Evolutionary conservation across 1,140 invertebrate genomes (phyloP).

Genomic region (Zophobas atratus): DNA sequence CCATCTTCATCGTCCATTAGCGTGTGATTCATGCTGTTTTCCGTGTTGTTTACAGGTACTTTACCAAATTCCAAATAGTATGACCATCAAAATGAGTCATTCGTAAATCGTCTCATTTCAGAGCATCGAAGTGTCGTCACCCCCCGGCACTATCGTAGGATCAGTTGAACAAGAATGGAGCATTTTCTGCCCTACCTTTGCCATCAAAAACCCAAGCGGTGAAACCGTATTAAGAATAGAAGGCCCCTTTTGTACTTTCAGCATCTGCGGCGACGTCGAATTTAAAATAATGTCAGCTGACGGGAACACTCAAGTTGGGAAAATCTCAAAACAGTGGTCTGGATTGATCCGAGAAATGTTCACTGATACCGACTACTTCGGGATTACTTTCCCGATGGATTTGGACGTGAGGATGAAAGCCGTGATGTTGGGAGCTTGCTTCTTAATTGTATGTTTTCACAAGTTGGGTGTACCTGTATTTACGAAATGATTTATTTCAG

Average conservation of each 20-base stretch:
- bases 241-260: conserved; percentile 87
- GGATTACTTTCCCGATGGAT: conserved; percentile 75
- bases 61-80: neutral
- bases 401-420: conserved; percentile 76
- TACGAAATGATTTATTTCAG: conserved; percentile 55
- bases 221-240: conserved; percentile 86
- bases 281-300: conserved; percentile 75
- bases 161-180: conserved; percentile 90
- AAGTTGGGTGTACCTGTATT: neutral
- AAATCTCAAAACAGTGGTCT: conserved; percentile 75
- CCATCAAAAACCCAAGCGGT: conserved; percentile 83
- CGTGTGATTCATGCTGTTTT: conserved; percentile 85
- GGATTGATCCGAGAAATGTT: conserved; percentile 73
- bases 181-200: conserved; percentile 83
- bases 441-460: conserved; percentile 66
- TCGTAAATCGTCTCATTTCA: conserved; percentile 58
- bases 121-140: conserved; percentile 81
- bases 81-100: neutral
- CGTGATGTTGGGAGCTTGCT: conserved; percentile 71
- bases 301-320: conserved; percentile 70
- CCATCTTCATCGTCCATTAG: conserved; percentile 81
- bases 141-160: conserved; percentile 82
- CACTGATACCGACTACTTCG: conserved; percentile 76
- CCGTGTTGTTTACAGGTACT: conserved; percentile 88
- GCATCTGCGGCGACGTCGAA: conserved; percentile 86